Conservation (phyloP, 2,888 invertebrate genomes). For the Aporophyla lueneburgensis region DNA sequence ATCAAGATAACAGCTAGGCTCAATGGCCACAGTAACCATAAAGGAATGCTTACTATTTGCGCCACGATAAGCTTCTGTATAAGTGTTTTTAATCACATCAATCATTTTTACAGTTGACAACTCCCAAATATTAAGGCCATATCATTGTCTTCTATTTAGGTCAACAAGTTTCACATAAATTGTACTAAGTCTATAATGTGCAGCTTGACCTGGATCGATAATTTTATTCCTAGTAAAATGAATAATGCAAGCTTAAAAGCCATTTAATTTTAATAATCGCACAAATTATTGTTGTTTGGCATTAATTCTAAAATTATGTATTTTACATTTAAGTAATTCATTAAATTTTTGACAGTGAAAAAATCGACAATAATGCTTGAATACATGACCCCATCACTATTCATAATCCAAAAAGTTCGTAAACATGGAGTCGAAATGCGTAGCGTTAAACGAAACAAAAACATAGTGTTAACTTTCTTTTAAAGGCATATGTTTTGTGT, state of each 20-base stretch:
- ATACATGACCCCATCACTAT: constrained; percentile 41
- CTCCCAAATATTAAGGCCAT: constrained; percentile 53
- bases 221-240: constrained; percentile 39
- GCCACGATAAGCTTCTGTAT: constrained; percentile 56
- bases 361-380: constrained; percentile 18
- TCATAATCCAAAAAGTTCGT: constrained; percentile 42
- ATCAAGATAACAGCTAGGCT: constrained; percentile 68
- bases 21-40: constrained; percentile 56
- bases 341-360: neutral
- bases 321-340: neutral
- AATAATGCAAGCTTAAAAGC: constrained; percentile 33
- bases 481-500: constrained; percentile 66
- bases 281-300: constrained; percentile 24
- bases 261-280: constrained; percentile 51
- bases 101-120: constrained; percentile 57
- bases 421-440: constrained; percentile 45
- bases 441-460: constrained; percentile 59
- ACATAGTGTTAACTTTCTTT: constrained; percentile 67
- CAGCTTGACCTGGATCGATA: constrained; percentile 53
- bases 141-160: constrained; percentile 38
- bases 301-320: constrained; percentile 10
- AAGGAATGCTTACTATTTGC: constrained; percentile 64
- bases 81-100: constrained; percentile 50
- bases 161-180: constrained; percentile 50
- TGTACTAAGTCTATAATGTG: constrained; percentile 40